Conservation (phyloP, 2,113 vertebrate species). For the Globicephala melas region DNA sequence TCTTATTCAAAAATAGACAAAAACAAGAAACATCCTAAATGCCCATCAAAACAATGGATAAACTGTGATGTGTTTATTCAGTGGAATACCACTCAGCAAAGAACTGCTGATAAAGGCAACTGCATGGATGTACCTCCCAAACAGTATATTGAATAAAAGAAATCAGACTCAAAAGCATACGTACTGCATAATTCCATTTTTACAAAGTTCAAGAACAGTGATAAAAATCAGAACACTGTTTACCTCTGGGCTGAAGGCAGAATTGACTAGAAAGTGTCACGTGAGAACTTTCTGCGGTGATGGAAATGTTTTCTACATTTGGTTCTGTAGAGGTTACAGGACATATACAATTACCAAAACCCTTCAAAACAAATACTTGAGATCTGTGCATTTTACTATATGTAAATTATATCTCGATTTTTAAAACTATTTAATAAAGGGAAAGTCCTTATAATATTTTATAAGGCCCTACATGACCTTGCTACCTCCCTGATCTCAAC, state of each 20-base stretch:
- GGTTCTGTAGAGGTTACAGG: neutral
- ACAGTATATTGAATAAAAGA: neutral
- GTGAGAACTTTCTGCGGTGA: neutral
- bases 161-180: neutral
- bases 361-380: neutral
- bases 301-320: neutral
- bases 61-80: neutral
- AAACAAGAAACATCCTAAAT: neutral
- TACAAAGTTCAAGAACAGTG: neutral
- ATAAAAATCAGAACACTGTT: neutral
- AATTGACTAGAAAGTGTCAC: neutral
- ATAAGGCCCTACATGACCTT: neutral
- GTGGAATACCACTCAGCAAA: neutral
- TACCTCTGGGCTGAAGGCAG: neutral
- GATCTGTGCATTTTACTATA: neutral
- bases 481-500: neutral
- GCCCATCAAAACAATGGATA: neutral
- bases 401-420: neutral
- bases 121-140: neutral
- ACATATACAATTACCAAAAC: neutral
- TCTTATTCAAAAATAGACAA: neutral
- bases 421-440: neutral
- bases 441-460: neutral
- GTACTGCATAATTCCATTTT: neutral
- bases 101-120: neutral